A percentile compares a stretch with the other conserved stretches of the same genome.
Evolutionary conservation across 2,113 vertebrate species (phyloP).

Genomic region (Eonycteris spelaea): DNA sequence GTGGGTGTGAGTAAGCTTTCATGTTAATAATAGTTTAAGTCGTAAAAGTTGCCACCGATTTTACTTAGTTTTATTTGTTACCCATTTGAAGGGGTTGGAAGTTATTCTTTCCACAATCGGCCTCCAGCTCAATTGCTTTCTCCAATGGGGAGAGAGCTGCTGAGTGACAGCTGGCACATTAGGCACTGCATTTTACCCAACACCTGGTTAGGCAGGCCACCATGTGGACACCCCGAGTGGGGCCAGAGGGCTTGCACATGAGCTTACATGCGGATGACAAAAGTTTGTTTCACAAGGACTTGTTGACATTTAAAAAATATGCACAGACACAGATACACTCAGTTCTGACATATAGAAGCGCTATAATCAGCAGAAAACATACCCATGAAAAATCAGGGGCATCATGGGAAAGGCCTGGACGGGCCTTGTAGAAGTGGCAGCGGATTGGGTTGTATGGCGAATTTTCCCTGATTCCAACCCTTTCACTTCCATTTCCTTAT

Average conservation of each 20-base stretch:
- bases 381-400: not conserved
- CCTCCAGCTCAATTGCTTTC: not conserved
- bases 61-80: not conserved
- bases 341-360: not conserved
- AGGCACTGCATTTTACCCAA: not conserved
- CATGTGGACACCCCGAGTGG: rapidly evolving
- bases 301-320: not conserved
- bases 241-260: too few relatives aligned
- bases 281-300: not conserved
- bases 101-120: not conserved
- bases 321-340: not conserved
- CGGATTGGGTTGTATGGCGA: not conserved
- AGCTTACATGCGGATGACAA: not conserved
- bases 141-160: not conserved
- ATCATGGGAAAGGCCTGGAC: not conserved
- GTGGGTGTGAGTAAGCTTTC: not conserved
- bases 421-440: not conserved
- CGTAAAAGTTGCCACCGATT: not conserved
- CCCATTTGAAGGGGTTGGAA: not conserved
- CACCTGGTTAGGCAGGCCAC: too few relatives aligned
- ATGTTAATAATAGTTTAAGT: not conserved
- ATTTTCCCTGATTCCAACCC: not conserved
- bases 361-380: not conserved
- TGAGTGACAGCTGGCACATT: not conserved
- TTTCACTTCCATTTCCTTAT: not conserved